Percentiles rank a stretch among this genome's conserved stretches.
Conservation (phyloP, 2,797 vertebrate genomes). For the Mus caroli region DNA sequence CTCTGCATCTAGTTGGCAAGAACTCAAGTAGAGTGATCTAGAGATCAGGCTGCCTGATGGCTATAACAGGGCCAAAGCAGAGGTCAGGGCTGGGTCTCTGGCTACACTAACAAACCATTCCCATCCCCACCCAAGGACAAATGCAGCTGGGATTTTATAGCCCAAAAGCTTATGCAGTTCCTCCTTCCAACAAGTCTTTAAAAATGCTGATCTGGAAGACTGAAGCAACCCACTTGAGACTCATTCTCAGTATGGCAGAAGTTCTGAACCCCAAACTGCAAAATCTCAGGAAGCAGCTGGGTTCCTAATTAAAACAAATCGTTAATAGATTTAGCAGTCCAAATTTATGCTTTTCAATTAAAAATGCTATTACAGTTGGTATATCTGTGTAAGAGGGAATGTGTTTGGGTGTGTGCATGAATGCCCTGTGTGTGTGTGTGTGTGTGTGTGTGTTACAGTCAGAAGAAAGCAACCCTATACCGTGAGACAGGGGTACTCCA, state of each 20-base stretch:
- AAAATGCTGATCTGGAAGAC: constrained; percentile 88
- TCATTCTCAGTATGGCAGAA: constrained; percentile 89
- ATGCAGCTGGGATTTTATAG: not conserved
- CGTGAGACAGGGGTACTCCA: not conserved
- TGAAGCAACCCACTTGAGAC: constrained; percentile 88
- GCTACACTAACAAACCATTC: not conserved
- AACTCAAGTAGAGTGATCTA: not conserved
- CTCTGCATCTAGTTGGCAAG: constrained; percentile 56
- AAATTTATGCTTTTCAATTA: constrained; percentile 91
- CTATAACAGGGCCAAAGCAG: constrained; percentile 14
- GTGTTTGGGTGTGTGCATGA: not conserved
- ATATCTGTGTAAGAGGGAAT: constrained; percentile 54
- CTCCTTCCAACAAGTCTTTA: constrained; percentile 85
- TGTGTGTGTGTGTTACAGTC: not conserved
- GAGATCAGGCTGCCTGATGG: constrained; percentile 29
- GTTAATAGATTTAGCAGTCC: constrained; percentile 91
- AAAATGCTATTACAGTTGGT: constrained; percentile 74
- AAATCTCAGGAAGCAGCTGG: constrained; percentile 92
- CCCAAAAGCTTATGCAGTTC: constrained; percentile 76
- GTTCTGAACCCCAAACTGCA: constrained; percentile 89
- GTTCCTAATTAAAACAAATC: constrained; percentile 91
- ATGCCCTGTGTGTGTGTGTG: not conserved
- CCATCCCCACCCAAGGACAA: constrained; percentile 55
- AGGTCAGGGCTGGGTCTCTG: constrained; percentile 52
- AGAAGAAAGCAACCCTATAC: constrained; percentile 59